These are phyloP conservation scores for Neoseiulus cucumeris DNA, from an alignment of 1,140 invertebrate species.

Conservation along the genomic window DNA sequence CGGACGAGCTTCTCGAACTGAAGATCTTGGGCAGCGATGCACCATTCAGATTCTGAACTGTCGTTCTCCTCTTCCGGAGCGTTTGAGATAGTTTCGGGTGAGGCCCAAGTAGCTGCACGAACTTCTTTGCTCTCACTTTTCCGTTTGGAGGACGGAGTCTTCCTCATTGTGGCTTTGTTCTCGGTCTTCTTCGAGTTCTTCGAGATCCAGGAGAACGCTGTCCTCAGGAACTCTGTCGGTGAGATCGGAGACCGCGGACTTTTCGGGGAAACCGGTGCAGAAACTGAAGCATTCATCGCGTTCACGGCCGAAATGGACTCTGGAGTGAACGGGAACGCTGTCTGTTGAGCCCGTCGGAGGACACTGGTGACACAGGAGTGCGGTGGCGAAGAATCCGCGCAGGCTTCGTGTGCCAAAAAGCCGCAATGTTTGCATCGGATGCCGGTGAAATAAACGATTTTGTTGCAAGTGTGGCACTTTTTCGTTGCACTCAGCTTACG, in stretches of 20 bases:
- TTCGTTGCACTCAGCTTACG: conserved; percentile 1
- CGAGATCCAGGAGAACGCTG: conserved; percentile 1
- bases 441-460: conserved; percentile 18
- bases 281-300: not conserved
- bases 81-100: not conserved
- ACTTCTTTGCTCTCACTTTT: not conserved
- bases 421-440: conserved; percentile 17
- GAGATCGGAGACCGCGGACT: not conserved
- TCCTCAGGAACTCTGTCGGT: conserved; percentile 4
- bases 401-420: conserved; percentile 8
- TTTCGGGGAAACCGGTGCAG: not conserved
- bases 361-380: not conserved
- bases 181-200: not conserved
- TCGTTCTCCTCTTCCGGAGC: not conserved
- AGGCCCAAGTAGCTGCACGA: not conserved
- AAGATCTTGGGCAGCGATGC: conserved; percentile 27
- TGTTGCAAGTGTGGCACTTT: conserved; percentile 15
- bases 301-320: not conserved
- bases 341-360: not conserved
- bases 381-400: not conserved
- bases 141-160: too few species aligned
- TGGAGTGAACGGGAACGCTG: conserved; percentile 8
- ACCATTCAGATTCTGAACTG: conserved; percentile 23
- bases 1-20: conserved; percentile 24
- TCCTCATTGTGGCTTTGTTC: too few species aligned